A percentile compares a stretch with the other conserved stretches of the same genome.
phyloP scores from a whole-genome alignment of 2,797 vertebrate genomes.

The Odontamblyopus lacepedii region DNA sequence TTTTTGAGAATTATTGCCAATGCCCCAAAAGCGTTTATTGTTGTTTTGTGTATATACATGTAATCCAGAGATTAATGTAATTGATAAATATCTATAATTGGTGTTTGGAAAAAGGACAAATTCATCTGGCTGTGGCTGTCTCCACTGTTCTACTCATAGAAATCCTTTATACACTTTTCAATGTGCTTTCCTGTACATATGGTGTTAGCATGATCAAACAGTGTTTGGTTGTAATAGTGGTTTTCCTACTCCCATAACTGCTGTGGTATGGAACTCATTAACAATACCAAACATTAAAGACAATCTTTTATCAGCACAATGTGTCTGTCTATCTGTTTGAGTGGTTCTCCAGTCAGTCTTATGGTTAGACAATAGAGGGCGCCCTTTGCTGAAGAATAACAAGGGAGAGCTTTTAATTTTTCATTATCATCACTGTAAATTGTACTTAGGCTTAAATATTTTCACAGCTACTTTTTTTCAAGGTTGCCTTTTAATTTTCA shows the following conservation, averaged over 20 bases:
- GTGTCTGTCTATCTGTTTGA: conserved; percentile 19
- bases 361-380: conserved; percentile 41
- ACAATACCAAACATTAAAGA: conserved; percentile 88
- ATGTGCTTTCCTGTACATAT: conserved; percentile 97
- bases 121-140: conserved; percentile 91
- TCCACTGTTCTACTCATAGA: conserved; percentile 89
- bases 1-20: conserved; percentile 80
- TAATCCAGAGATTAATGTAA: conserved; percentile 82
- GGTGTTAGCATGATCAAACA: conserved; percentile 95
- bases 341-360: conserved; percentile 7
- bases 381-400: conserved; percentile 14
- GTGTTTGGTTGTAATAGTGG: conserved; percentile 84
- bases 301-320: conserved; percentile 80
- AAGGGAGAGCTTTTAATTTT: not conserved
- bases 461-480: not conserved
- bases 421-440: not conserved
- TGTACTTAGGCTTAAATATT: not conserved
- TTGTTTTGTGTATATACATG: conserved; percentile 90
- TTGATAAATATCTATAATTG: conserved; percentile 95
- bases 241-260: conserved; percentile 87
- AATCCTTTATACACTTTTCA: conserved; percentile 91
- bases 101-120: conserved; percentile 91
- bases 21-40: conserved; percentile 71
- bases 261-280: conserved; percentile 98
- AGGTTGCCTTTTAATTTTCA: not conserved